Evolutionary conservation across 2,797 vertebrate species (phyloP).

Genomic region (Tarsius wallacei): DNA sequence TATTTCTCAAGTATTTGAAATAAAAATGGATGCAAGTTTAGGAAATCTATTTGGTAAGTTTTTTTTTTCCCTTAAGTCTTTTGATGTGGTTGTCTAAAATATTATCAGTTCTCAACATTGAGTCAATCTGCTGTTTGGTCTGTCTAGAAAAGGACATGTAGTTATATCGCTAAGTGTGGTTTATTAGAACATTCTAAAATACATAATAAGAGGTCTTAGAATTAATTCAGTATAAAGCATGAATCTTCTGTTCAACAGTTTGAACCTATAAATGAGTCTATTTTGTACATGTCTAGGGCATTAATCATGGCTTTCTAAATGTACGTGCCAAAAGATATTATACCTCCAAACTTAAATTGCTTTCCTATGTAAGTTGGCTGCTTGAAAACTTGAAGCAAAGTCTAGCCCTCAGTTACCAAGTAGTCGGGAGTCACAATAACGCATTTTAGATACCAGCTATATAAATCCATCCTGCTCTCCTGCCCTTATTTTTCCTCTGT

Average conservation of each 20-base stretch:
- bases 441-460: background rate
- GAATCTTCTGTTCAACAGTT: conserved; percentile 19
- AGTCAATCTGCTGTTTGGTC: conserved; percentile 2
- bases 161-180: conserved; percentile 3
- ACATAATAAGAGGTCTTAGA: background rate
- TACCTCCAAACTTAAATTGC: background rate
- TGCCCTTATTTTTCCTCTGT: conserved; percentile 27
- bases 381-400: conserved; percentile 16
- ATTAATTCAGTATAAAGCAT: conserved; percentile 50
- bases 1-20: conserved; percentile 96
- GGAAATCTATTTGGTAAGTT: conserved; percentile 94
- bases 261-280: background rate
- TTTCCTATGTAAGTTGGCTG: background rate
- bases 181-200: conserved; percentile 51
- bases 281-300: conserved; percentile 22
- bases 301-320: conserved; percentile 20
- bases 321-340: background rate
- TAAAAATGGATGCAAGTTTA: conserved; percentile 95
- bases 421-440: background rate
- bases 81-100: conserved; percentile 19
- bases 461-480: background rate
- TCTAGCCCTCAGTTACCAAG: background rate
- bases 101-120: background rate
- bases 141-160: conserved; percentile 41
- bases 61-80: background rate